Conservation (phyloP, 2,797 vertebrate species). For the Melanitta fusca region DNA sequence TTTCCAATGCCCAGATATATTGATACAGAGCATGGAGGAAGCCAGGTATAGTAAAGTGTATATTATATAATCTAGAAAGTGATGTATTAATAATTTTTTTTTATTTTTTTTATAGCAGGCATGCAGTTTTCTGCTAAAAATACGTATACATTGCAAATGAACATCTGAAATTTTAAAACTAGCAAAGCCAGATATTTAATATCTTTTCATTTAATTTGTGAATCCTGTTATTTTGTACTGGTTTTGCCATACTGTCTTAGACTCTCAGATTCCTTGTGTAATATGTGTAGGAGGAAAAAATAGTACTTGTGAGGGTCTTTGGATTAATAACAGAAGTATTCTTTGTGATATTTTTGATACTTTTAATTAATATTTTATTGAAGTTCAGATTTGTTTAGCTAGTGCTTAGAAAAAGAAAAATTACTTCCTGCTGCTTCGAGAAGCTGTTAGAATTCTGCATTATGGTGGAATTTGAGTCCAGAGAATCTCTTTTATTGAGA, state of each 20-base stretch:
- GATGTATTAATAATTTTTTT: background rate
- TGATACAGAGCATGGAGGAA: constrained; percentile 96
- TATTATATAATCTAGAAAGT: background rate
- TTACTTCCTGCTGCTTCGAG: background rate
- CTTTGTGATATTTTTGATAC: background rate
- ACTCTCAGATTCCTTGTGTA: background rate
- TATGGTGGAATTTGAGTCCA: background rate
- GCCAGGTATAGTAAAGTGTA: constrained; percentile 84
- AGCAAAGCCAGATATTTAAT: background rate
- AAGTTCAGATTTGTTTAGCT: background rate
- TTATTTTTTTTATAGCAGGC: background rate
- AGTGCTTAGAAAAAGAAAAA: background rate
- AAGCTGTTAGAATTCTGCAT: background rate
- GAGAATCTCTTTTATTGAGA: background rate
- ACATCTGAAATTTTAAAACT: background rate
- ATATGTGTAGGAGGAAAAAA: background rate
- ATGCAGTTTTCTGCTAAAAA: background rate
- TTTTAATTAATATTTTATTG: background rate
- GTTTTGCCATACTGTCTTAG: background rate
- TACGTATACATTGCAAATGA: background rate
- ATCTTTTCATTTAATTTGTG: background rate
- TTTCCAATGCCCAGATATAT: constrained; percentile 98
- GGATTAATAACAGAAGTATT: background rate
- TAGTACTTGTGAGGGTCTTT: background rate
- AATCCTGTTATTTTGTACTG: background rate